Conservation (phyloP, 2,797 vertebrate genomes). For the Chiroxiphia lanceolata region DNA sequence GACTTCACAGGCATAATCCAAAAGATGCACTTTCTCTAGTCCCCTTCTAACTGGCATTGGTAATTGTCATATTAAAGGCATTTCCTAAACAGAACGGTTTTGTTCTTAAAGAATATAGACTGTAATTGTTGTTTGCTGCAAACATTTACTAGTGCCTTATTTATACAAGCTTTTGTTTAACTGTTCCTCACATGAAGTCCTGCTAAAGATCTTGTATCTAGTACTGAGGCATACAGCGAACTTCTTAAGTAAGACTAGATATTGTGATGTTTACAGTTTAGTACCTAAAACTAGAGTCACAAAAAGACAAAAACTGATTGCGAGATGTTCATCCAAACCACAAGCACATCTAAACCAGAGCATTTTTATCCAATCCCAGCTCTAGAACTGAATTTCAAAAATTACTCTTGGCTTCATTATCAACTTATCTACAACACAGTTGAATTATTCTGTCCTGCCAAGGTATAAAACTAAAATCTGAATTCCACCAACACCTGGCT, state of each 20-base stretch:
- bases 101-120: slow-evolving; percentile 46
- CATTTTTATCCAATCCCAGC: neutral
- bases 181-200: neutral
- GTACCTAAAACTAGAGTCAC: slow-evolving; percentile 1
- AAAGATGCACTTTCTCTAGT: slow-evolving; percentile 54
- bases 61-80: slow-evolving; percentile 25
- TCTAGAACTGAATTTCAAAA: neutral
- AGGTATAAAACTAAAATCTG: neutral
- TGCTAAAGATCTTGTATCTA: slow-evolving; percentile 7
- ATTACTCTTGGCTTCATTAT: neutral
- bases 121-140: slow-evolving; percentile 58
- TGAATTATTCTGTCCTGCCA: neutral
- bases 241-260: neutral
- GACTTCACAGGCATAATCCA: neutral
- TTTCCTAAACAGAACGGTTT: slow-evolving; percentile 33
- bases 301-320: neutral
- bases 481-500: neutral
- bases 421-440: neutral
- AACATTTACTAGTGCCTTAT: slow-evolving; percentile 72
- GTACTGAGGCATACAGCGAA: neutral
- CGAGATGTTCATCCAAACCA: neutral
- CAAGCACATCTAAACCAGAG: neutral
- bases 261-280: neutral
- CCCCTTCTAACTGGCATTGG: slow-evolving; percentile 4
- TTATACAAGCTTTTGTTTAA: slow-evolving; percentile 43